Percentiles rank a stretch among this genome's conserved stretches.
Conservation (phyloP, 1,140 invertebrate species). For the Dufourea novaeangliae region DNA sequence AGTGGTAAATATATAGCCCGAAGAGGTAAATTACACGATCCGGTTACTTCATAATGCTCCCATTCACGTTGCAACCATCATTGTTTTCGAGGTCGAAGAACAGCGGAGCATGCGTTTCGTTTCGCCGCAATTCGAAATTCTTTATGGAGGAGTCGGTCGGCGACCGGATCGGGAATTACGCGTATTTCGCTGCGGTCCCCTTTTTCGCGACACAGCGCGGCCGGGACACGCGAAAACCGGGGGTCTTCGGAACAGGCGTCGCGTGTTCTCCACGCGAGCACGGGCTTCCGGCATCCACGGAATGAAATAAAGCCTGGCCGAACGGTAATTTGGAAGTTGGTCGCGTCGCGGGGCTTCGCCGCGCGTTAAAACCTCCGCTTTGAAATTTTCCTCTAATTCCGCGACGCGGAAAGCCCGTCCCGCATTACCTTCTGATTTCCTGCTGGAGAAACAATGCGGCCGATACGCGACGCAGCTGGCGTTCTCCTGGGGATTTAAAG, state of each 20-base stretch:
- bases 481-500: slow-evolving; percentile 12
- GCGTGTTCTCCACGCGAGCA: background rate
- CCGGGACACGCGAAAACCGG: background rate
- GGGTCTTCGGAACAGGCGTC: background rate
- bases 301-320: background rate
- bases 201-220: no score
- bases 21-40: no score
- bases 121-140: background rate
- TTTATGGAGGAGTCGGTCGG: background rate
- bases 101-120: background rate
- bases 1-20: no score
- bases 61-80: background rate
- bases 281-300: background rate
- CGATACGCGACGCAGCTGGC: background rate
- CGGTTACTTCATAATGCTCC: no score
- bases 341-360: background rate
- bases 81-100: background rate
- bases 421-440: slow-evolving; percentile 31
- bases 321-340: slow-evolving; percentile 22
- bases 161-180: background rate
- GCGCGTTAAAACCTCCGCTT: background rate
- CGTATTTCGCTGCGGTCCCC: background rate
- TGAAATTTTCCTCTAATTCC: slow-evolving; percentile 3
- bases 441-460: slow-evolving; percentile 29
- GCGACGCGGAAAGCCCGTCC: background rate